Evolutionary conservation across 2,888 invertebrate genomes (phyloP).

Genomic region (Ferdinandea cuprea): DNA sequence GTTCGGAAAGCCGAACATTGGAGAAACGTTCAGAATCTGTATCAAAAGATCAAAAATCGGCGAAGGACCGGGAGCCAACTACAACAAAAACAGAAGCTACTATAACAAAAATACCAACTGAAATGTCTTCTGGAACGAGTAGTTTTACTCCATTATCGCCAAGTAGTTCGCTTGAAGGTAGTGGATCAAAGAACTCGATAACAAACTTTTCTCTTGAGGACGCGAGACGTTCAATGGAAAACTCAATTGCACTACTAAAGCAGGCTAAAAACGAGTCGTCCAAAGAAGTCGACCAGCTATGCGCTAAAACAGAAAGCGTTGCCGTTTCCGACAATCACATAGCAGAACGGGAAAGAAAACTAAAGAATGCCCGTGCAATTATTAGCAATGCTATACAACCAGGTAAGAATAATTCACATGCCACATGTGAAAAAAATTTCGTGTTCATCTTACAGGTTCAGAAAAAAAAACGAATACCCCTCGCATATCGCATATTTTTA

Average conservation of each 20-base stretch:
- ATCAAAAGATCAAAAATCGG: constrained; percentile 76
- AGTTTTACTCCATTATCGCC: constrained; percentile 54
- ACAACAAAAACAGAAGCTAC: constrained; percentile 76
- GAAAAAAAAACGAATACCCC: constrained; percentile 67
- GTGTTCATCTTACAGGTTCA: constrained; percentile 75
- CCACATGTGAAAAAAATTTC: constrained; percentile 42
- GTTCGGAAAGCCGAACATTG: constrained; percentile 80
- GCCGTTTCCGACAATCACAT: constrained; percentile 79
- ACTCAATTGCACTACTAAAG: constrained; percentile 86
- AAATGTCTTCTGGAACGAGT: constrained; percentile 75
- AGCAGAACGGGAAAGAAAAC: constrained; percentile 85
- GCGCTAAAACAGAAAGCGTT: constrained; percentile 82
- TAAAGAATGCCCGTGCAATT: constrained; percentile 88
- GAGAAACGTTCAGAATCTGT: constrained; percentile 62
- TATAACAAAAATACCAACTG: constrained; percentile 70
- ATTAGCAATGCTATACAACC: constrained; percentile 88
- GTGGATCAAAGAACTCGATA: constrained; percentile 85
- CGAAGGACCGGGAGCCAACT: constrained; percentile 68
- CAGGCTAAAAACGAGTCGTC: constrained; percentile 83
- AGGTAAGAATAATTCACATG: constrained; percentile 78
- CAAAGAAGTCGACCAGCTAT: constrained; percentile 82
- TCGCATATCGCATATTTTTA: constrained; percentile 78
- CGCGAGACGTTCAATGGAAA: constrained; percentile 85
- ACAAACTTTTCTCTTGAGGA: constrained; percentile 85
- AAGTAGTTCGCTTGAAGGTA: constrained; percentile 80